Percentiles rank a stretch among this genome's conserved stretches.
Evolutionary conservation across 1,140 invertebrate species (phyloP).

Genomic region (Eumeta japonica): DNA sequence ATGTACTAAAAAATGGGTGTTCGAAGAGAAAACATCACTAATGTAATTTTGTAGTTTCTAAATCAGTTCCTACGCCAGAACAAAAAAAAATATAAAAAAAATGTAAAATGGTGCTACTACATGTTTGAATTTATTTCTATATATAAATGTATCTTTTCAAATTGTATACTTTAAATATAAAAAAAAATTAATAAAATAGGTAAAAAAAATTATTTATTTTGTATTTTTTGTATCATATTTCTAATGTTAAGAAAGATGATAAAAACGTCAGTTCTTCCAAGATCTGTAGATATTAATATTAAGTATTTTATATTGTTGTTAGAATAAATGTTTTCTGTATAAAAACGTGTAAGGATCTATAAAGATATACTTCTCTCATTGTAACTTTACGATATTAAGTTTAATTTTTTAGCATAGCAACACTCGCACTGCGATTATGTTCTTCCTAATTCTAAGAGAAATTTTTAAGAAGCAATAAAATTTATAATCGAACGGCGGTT

Average conservation of each 20-base stretch:
- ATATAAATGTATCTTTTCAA: conserved; percentile 2
- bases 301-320: conserved; percentile 24
- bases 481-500: conserved; percentile 49
- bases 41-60: too few species aligned
- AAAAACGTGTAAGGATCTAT: too few species aligned
- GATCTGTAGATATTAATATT: conserved; percentile 37
- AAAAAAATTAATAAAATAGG: conserved; percentile 20
- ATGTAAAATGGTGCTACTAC: too few species aligned
- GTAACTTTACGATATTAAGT: too few species aligned
- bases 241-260: too few species aligned
- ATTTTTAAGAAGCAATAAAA: conserved; percentile 52
- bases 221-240: too few species aligned
- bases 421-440: conserved; percentile 44
- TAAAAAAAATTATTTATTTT: conserved; percentile 18
- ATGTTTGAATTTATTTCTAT: conserved; percentile 1
- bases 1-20: too few species aligned
- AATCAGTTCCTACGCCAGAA: too few species aligned
- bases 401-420: conserved; percentile 17
- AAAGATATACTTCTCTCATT: too few species aligned
- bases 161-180: conserved; percentile 3
- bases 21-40: too few species aligned
- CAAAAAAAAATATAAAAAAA: too few species aligned
- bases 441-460: conserved; percentile 53
- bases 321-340: too few species aligned
- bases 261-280: conserved; percentile 37